phyloP scores from a whole-genome alignment of 1,140 invertebrate species.

The Pomacea maculata region DNA sequence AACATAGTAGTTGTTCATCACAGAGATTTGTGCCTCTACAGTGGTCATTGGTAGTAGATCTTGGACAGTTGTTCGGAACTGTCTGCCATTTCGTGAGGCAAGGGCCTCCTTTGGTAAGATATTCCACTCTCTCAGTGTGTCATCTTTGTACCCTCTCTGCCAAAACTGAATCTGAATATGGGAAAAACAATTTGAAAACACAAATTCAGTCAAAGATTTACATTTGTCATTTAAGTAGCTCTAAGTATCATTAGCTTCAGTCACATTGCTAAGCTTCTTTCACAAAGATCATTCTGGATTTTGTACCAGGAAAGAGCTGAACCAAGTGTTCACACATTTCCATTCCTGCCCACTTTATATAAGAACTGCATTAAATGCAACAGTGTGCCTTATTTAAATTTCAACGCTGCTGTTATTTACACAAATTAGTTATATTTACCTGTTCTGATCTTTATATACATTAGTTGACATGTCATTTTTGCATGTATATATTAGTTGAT shows the following conservation, averaged over 20 bases:
- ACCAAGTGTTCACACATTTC: no score
- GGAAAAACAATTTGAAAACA: background rate
- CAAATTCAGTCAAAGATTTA: background rate
- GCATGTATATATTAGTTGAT: no score
- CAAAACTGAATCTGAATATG: constrained; percentile 43
- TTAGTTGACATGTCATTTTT: no score
- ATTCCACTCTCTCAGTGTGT: constrained; percentile 42
- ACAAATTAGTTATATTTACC: no score
- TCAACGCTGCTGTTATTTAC: no score
- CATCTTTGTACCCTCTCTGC: constrained; percentile 27
- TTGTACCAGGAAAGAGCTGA: no score
- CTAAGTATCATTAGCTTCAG: background rate
- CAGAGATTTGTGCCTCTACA: constrained; percentile 44
- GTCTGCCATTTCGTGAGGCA: constrained; percentile 18
- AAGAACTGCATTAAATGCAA: no score
- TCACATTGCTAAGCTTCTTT: no score
- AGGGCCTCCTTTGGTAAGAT: constrained; percentile 26
- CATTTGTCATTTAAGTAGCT: background rate
- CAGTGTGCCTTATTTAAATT: no score
- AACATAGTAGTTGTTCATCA: constrained; percentile 51
- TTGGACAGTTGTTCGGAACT: constrained; percentile 29
- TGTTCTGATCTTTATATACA: no score
- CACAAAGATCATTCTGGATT: background rate
- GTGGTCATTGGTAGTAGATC: constrained; percentile 41
- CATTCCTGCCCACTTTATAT: no score